Conservation (phyloP, 2,113 vertebrate species). For the Protobothrops flavoviridis region DNA sequence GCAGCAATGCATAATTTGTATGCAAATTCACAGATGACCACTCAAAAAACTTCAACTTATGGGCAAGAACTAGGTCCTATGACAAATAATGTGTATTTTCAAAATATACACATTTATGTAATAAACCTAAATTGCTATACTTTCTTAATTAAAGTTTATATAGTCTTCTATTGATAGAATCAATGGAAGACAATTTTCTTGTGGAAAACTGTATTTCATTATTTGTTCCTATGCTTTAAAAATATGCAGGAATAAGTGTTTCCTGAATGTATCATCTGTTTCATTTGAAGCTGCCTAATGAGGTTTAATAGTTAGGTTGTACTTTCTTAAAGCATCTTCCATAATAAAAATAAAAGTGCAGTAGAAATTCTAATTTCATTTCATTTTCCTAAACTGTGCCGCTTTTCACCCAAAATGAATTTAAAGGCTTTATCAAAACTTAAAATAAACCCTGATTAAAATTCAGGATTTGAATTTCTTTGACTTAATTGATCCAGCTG, state of each 20-base stretch:
- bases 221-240: neutral
- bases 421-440: neutral
- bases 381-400: neutral
- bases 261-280: neutral
- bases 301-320: neutral
- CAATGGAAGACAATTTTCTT: neutral
- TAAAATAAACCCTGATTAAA: neutral
- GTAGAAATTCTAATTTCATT: neutral
- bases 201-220: neutral
- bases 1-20: neutral
- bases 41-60: neutral
- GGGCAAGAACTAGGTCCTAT: neutral
- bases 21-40: neutral
- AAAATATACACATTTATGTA: constrained; percentile 7
- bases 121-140: neutral
- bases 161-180: neutral
- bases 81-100: neutral
- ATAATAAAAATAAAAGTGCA: neutral
- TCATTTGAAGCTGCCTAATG: neutral
- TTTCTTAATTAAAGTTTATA: constrained; percentile 7
- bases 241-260: neutral
- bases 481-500: neutral
- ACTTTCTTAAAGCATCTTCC: neutral
- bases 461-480: neutral
- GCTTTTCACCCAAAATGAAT: neutral